Evolutionary conservation across 2,113 vertebrate genomes (phyloP).

Genomic region (Callopanchax toddi): DNA sequence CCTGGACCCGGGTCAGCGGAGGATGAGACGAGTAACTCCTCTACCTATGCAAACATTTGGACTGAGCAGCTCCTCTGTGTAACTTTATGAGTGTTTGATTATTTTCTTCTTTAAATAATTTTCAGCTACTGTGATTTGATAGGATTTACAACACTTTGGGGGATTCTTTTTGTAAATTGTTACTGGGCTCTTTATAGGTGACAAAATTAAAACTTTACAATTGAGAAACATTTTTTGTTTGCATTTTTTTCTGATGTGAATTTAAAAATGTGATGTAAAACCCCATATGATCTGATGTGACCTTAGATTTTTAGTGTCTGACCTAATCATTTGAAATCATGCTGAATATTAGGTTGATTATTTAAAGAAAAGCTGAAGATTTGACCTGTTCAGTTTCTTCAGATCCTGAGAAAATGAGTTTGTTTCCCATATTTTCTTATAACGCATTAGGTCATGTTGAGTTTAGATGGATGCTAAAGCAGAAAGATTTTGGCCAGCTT

Average conservation of each 20-base stretch:
- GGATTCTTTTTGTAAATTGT: conserved; percentile 30
- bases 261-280: neutral
- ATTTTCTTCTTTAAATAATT: conserved; percentile 13
- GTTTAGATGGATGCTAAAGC: too few species aligned
- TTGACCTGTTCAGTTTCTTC: too few species aligned
- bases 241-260: neutral
- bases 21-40: neutral
- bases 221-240: conserved; percentile 9
- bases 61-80: conserved; percentile 3
- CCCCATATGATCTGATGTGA: too few species aligned
- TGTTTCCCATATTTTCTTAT: too few species aligned
- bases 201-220: conserved; percentile 45
- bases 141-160: conserved; percentile 46
- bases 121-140: conserved; percentile 38
- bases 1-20: too few species aligned
- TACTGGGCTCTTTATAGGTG: conserved; percentile 36
- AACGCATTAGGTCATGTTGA: too few species aligned
- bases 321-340: too few species aligned
- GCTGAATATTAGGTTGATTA: too few species aligned
- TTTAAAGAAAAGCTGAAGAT: too few species aligned
- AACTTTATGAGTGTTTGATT: conserved; percentile 7
- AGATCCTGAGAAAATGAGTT: too few species aligned
- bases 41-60: conserved; percentile 50
- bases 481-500: too few species aligned
- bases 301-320: too few species aligned